Evolutionary conservation across 1,140 invertebrate genomes (phyloP), one percentile per base, ranked within the genome.

Genomic region (Drosophila elegans): DNA sequence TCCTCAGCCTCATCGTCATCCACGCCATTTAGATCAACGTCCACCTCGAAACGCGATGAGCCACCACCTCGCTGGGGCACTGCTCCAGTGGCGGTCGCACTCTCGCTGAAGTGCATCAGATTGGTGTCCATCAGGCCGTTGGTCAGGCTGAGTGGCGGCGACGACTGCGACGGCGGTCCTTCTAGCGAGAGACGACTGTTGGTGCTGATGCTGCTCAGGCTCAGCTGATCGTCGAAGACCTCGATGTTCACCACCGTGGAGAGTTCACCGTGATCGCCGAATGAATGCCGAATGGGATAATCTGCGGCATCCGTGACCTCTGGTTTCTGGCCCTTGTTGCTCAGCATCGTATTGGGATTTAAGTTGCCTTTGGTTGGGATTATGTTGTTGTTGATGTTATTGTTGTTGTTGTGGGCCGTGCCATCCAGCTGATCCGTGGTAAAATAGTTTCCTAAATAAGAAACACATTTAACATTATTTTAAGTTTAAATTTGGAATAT

Each of bases 191-290:
- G 95, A 45, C 96, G 94, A 79, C 96, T 96, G 3, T 96, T 95
- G 3, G 96, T 97, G 85, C 96, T 96, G 76, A 97, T 96, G 88
- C 96, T 97, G 84, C 96, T 97, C 11, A 96, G 95, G 84, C 96
- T 97, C 42, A 96, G 88, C 80, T 97, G 96, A 78, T 97, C 96
- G 34, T 95, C 95, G 73, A 94, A 94, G n/a, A 92, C 91, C 63
- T 93, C 93, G 32, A 92, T 92, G 32, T 91, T 92, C 12, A 91
- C 91, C 72, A 91, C 91, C 2, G 90, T 92, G 2, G 83, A 74
- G 48, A 75, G 49, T 55, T 83, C 91, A 3, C 51, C 62, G 16
- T 41, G 55, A 21, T 61, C 59, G 0, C 49, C 64, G 4, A 38
- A 54, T 3, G 66, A 63, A 29, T 66, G 42, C 0, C 53, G 41